These are phyloP conservation scores for Oceanodroma leucorhoa DNA, from an alignment of 2,797 vertebrate genomes.

Conservation along the genomic window DNA sequence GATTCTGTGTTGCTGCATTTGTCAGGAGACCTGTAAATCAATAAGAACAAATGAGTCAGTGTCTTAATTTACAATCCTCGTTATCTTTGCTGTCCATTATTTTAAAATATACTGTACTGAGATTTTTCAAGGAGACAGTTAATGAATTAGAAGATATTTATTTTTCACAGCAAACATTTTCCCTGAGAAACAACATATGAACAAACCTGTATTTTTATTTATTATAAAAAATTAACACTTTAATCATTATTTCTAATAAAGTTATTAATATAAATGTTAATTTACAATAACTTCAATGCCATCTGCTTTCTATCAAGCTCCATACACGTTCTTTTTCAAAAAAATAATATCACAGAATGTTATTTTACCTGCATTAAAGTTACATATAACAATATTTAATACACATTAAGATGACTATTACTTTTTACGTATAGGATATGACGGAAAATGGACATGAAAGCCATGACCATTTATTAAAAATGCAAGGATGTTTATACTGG, in stretches of 20 bases:
- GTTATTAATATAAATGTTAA: not conserved
- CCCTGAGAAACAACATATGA: not conserved
- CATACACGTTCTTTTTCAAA: not conserved
- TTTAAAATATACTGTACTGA: conserved; percentile 19
- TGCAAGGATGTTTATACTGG: not conserved
- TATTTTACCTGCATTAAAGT: not conserved
- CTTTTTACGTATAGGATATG: not conserved
- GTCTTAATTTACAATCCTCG: conserved; percentile 30
- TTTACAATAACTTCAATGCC: not conserved
- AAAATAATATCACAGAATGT: not conserved
- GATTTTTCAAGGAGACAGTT: conserved; percentile 24
- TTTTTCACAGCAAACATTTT: conserved; percentile 7
- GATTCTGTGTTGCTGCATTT: conserved; percentile 77
- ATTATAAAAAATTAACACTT: not conserved
- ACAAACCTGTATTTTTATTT: not conserved
- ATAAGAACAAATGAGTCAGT: conserved; percentile 74
- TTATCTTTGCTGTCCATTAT: conserved; percentile 36
- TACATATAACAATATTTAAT: not conserved
- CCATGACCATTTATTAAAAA: not conserved
- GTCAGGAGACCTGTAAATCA: conserved; percentile 92
- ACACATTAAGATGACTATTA: not conserved
- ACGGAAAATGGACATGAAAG: conserved; percentile 1
- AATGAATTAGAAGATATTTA: conserved; percentile 2
- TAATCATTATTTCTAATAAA: not conserved
- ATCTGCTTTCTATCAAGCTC: not conserved